A percentile compares a stretch with the other conserved stretches of the same genome.
Evolutionary conservation across 2,888 invertebrate genomes (phyloP).

Genomic region (Temnothorax ravouxi): DNA sequence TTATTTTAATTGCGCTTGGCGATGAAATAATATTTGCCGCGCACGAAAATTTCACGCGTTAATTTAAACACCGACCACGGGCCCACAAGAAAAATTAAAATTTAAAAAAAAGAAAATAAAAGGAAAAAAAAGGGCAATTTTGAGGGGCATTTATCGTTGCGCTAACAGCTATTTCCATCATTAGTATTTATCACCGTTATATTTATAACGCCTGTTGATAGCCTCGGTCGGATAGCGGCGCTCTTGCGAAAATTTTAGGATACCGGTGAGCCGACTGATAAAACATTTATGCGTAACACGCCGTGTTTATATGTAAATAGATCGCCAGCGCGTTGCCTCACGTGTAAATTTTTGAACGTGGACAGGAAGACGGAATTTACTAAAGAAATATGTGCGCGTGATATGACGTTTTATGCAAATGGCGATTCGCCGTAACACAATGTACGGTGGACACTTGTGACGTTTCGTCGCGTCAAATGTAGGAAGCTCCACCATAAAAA

Average conservation of each 20-base stretch:
- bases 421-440: conserved; percentile 12
- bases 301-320: conserved; percentile 39
- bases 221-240: background rate
- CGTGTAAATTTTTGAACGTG: conserved; percentile 15
- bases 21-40: conserved; percentile 15
- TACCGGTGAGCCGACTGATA: conserved; percentile 8
- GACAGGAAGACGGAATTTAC: background rate
- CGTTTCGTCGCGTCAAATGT: conserved; percentile 5
- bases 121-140: conserved; percentile 4
- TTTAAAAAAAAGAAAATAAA: no score
- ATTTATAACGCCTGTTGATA: conserved; percentile 25
- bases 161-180: background rate
- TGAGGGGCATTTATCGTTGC: conserved; percentile 9
- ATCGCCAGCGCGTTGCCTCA: conserved; percentile 3
- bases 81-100: no score
- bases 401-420: conserved; percentile 48
- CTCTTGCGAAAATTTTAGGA: conserved; percentile 25
- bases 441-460: conserved; percentile 16
- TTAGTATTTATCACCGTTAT: conserved; percentile 18
- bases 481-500: conserved; percentile 2
- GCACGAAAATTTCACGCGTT: conserved; percentile 9
- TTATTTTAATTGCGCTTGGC: conserved; percentile 38
- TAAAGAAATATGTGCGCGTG: conserved; percentile 13
- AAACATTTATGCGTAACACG: conserved; percentile 32
- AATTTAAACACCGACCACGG: background rate